A percentile compares a stretch with the other conserved stretches of the same genome.
phyloP scores from a whole-genome alignment of 2,888 invertebrate genomes.

The Oligia fasciuncula region DNA sequence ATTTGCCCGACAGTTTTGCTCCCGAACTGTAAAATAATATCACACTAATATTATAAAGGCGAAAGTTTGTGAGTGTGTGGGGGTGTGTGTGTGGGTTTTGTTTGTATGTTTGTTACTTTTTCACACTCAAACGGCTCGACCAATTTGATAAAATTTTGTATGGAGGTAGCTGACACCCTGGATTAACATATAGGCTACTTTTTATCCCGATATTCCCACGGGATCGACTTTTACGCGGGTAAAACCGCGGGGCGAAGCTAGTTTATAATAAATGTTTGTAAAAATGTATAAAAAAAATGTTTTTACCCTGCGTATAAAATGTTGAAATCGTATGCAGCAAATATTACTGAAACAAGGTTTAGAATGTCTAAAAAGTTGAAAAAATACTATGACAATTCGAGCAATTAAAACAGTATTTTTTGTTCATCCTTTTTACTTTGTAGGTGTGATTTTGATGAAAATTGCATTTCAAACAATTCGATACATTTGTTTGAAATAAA shows the following conservation, averaged over 20 bases:
- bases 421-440: not conserved
- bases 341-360: not conserved
- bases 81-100: too few species aligned
- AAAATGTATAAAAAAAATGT: not conserved
- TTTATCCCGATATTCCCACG: too few species aligned
- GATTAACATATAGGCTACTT: too few species aligned
- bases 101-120: too few species aligned
- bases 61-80: too few species aligned
- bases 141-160: too few species aligned
- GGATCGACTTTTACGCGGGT: too few species aligned
- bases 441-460: not conserved
- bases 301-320: not conserved
- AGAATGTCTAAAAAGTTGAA: not conserved
- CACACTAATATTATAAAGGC: too few species aligned
- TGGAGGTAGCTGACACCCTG: too few species aligned
- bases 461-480: not conserved
- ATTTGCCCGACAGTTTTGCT: slow-evolving; percentile 10
- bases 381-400: not conserved
- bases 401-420: not conserved
- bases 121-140: too few species aligned
- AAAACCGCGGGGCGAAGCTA: too few species aligned
- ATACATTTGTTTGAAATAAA: not conserved
- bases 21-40: not conserved
- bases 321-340: not conserved
- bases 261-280: too few species aligned